phyloP scores from a whole-genome alignment of 2,888 invertebrate genomes.

The Boloria euphrosyne region DNA sequence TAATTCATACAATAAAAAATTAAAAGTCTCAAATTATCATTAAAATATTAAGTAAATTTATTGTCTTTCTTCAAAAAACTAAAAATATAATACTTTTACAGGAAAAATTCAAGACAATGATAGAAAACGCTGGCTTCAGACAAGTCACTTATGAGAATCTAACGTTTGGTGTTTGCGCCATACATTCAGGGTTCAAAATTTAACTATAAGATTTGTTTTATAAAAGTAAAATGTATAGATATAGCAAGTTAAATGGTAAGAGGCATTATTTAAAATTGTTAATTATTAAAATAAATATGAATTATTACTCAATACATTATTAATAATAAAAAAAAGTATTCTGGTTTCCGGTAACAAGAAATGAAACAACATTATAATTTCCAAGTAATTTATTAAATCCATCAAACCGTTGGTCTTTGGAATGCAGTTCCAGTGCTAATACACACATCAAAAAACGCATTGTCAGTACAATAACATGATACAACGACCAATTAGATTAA shows the following conservation, averaged over 20 bases:
- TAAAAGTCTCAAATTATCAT: no score
- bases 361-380: slow-evolving; percentile 41
- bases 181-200: slow-evolving; percentile 97
- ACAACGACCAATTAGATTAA: slow-evolving; percentile 2
- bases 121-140: slow-evolving; percentile 93
- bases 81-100: slow-evolving; percentile 60
- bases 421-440: slow-evolving; percentile 72
- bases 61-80: no score
- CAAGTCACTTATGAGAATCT: slow-evolving; percentile 95
- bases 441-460: slow-evolving; percentile 54
- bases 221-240: neutral
- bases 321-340: neutral
- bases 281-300: no score
- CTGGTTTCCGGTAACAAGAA: slow-evolving; percentile 27
- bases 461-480: slow-evolving; percentile 53
- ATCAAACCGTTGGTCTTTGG: slow-evolving; percentile 79
- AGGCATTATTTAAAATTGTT: no score
- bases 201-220: slow-evolving; percentile 56
- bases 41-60: no score
- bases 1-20: no score
- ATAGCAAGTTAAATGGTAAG: no score
- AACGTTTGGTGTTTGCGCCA: slow-evolving; percentile 94
- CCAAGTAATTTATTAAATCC: slow-evolving; percentile 71
- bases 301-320: no score
- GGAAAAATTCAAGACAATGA: slow-evolving; percentile 93